A percentile compares a stretch with the other conserved stretches of the same genome.
Evolutionary conservation across 92 coral and sea anemone species (phyloP).

Genomic region (Epizoanthus fatuus): DNA sequence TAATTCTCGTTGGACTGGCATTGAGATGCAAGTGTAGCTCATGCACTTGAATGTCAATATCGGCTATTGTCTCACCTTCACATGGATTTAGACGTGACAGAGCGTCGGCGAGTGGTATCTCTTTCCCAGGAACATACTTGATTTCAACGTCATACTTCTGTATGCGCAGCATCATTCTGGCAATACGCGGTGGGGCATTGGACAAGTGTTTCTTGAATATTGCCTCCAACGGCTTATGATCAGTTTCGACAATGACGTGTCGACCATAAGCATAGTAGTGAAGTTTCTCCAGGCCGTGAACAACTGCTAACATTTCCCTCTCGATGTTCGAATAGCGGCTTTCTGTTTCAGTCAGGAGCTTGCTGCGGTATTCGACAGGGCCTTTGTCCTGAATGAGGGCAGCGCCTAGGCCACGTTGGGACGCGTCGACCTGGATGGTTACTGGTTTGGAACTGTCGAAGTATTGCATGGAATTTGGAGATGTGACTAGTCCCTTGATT

Average conservation of each 20-base stretch:
- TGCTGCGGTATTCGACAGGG: conserved; percentile 41
- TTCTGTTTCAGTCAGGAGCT: conserved; percentile 43
- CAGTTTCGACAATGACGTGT: conserved; percentile 30
- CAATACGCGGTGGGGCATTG: conserved; percentile 74
- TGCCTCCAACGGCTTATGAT: conserved; percentile 28
- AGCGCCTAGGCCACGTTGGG: conserved; percentile 40
- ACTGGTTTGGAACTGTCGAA: conserved; percentile 38
- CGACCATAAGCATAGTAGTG: conserved; percentile 48
- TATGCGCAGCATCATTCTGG: conserved; percentile 74
- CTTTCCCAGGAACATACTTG: conserved; percentile 58
- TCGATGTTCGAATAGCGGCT: conserved; percentile 42
- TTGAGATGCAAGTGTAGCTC: conserved; percentile 69
- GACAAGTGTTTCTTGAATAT: conserved; percentile 71
- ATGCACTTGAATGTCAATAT: conserved; percentile 60
- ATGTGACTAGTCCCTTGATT: conserved; percentile 18
- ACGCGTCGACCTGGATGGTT: conserved; percentile 38
- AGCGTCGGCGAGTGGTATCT: conserved; percentile 59
- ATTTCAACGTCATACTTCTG: conserved; percentile 59
- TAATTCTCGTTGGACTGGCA: conserved; percentile 62
- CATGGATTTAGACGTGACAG: conserved; percentile 64
- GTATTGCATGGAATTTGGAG: conserved; percentile 22
- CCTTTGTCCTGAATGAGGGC: conserved; percentile 24
- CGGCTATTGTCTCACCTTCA: conserved; percentile 38
- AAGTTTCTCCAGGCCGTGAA: conserved; percentile 30
- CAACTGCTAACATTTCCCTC: conserved; percentile 50